A percentile compares a stretch with the other conserved stretches of the same genome.
Conservation (phyloP, 2,113 vertebrate species). For the Spea multiplicata region DNA sequence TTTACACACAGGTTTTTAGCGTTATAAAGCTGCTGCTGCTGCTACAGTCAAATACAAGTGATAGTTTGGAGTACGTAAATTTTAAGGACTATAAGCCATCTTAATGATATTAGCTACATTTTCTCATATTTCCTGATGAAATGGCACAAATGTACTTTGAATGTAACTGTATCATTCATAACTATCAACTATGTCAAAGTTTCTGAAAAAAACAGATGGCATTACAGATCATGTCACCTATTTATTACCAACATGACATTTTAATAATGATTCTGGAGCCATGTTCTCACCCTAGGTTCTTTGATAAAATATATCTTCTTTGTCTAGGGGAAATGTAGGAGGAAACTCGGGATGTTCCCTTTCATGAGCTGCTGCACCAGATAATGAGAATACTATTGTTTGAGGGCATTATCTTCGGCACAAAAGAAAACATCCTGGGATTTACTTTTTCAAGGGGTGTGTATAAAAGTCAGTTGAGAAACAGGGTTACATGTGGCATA, state of each 20-base stretch:
- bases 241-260: not conserved
- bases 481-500: not conserved
- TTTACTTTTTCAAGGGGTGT: slow-evolving; percentile 2
- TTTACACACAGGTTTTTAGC: too few species aligned
- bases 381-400: slow-evolving; percentile 41
- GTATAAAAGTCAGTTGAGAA: not conserved
- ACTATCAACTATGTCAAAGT: too few species aligned
- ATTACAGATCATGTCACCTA: too few species aligned
- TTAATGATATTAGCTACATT: too few species aligned
- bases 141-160: too few species aligned
- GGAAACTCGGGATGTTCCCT: slow-evolving; percentile 33
- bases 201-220: too few species aligned
- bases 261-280: not conserved
- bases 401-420: not conserved
- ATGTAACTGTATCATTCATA: too few species aligned
- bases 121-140: too few species aligned
- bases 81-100: too few species aligned
- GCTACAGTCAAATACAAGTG: too few species aligned
- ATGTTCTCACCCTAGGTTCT: not conserved
- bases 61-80: too few species aligned
- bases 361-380: slow-evolving; percentile 24
- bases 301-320: not conserved
- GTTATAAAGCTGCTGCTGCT: too few species aligned
- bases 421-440: slow-evolving; percentile 22
- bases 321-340: slow-evolving; percentile 12